Evolutionary conservation across 2,888 invertebrate species (phyloP), one percentile per base, ranked within the genome.

Genomic region (Agrochola lychnidis): DNA sequence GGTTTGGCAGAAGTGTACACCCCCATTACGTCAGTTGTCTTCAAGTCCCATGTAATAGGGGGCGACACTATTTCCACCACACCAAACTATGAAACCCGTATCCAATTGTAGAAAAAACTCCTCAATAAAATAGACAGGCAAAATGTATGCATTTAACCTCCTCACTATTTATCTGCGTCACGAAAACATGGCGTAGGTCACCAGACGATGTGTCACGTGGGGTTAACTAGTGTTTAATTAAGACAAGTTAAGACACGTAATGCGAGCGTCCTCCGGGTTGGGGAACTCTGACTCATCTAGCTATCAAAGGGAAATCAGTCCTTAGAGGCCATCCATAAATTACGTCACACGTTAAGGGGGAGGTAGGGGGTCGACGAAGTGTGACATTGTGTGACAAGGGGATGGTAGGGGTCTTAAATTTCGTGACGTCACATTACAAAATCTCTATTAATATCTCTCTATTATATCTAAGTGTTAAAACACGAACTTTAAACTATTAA

Each of bases 181-280:
- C 6, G 30, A 48, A 48, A 51, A 48, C 30, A 5, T 70, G 16
- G 25, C 68, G n/a, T 22, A 25, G 22, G 53, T 14, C 19, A 68
- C 30, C 16, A 45, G 6, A 25, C 53, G 7, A 40, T 76, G 10
- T 48, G 25, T 71, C 62, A 57, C 48, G 2, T 48, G 4, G 22
- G 48, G 40, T 67, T 67, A 66, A 56, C 69, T 67, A 25, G 30
- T 14, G 14, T 53, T 66, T 67, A 56, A 70, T 48, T 61, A 51
- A 73, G 69, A 72, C 36, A 62, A 51, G 67, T 57, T 77, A 51
- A 68, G 36, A 16, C 36, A n/a, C 36, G 4, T 42, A 12, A 62
- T n/a, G 40, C 12, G 45, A 57, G 36, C 3, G 7, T 22, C 40
- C 48, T 51, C 10, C 10, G 9, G 25, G 7, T 48, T 22, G 6